Conservation (phyloP, 2,888 invertebrate genomes). For the Sarcophaga rosellei region DNA sequence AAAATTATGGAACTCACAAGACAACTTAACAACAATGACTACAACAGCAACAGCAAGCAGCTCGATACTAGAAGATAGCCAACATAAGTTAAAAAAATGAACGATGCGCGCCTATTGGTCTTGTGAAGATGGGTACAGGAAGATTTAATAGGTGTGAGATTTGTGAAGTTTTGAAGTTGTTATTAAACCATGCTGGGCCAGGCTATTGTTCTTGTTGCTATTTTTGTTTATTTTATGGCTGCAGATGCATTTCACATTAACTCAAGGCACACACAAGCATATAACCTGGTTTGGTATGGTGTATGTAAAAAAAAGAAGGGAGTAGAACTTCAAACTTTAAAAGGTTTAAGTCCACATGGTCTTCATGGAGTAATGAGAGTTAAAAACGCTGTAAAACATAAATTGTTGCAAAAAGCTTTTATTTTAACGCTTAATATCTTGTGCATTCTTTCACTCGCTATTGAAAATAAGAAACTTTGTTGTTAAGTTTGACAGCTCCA, state of each 20-base stretch:
- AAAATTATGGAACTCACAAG: slow-evolving; percentile 50
- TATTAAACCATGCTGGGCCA: slow-evolving; percentile 68
- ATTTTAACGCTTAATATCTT: slow-evolving; percentile 57
- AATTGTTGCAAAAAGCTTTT: slow-evolving; percentile 66
- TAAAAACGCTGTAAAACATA: slow-evolving; percentile 54
- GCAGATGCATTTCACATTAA: slow-evolving; percentile 68
- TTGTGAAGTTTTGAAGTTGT: slow-evolving; percentile 71
- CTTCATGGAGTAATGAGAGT: slow-evolving; percentile 2
- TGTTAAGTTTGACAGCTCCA: slow-evolving; percentile 63
- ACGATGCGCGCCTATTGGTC: slow-evolving; percentile 49
- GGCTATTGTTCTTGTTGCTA: slow-evolving; percentile 23
- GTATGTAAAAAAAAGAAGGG: no score
- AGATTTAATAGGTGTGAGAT: slow-evolving; percentile 73
- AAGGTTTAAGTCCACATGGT: slow-evolving; percentile 27
- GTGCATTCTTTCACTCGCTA: not conserved
- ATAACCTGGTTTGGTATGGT: no score
- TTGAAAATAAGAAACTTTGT: slow-evolving; percentile 63
- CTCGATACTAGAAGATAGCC: not conserved
- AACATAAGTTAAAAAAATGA: slow-evolving; percentile 13
- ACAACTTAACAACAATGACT: not conserved
- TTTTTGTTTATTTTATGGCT: slow-evolving; percentile 57
- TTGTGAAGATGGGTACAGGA: slow-evolving; percentile 16
- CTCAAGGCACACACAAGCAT: slow-evolving; percentile 42
- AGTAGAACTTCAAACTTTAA: not conserved
- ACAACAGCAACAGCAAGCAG: not conserved